phyloP scores from a whole-genome alignment of 1,140 invertebrate genomes.

The Orius insidiosus region DNA sequence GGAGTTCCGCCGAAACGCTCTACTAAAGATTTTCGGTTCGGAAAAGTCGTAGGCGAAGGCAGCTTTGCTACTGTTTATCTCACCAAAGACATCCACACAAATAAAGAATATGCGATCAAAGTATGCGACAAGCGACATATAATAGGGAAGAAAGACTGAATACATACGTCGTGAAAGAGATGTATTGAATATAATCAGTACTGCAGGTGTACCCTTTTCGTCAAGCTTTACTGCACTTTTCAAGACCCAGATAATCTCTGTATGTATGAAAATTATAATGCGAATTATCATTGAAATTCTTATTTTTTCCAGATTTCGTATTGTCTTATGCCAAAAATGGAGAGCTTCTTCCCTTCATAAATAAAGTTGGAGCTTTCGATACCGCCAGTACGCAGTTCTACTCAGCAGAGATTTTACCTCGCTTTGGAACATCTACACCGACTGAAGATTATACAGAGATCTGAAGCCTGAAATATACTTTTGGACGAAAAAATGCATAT shows the following conservation, averaged over 20 bases:
- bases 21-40: constrained; percentile 84
- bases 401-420: constrained; percentile 74
- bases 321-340: constrained; percentile 89
- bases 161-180: constrained; percentile 88
- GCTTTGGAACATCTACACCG: constrained; percentile 86
- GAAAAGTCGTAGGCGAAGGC: constrained; percentile 88
- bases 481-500: constrained; percentile 91
- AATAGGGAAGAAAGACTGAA: constrained; percentile 75
- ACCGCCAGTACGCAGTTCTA: constrained; percentile 82
- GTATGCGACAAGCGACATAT: constrained; percentile 89
- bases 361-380: constrained; percentile 80
- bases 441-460: constrained; percentile 75
- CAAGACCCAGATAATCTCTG: constrained; percentile 83
- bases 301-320: constrained; percentile 60
- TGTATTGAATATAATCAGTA: constrained; percentile 58
- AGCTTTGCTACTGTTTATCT: constrained; percentile 90
- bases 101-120: constrained; percentile 91
- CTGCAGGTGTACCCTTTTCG: constrained; percentile 58
- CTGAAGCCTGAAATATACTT: constrained; percentile 77
- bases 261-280: constrained; percentile 28
- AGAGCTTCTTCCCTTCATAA: constrained; percentile 80
- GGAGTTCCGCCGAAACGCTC: constrained; percentile 39
- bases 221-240: constrained; percentile 89
- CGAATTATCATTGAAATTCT: neutral
- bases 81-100: constrained; percentile 76